Evolutionary conservation across 2,797 vertebrate species (phyloP), one percentile per base, ranked within the genome.

Genomic region (Sus cebifrons): DNA sequence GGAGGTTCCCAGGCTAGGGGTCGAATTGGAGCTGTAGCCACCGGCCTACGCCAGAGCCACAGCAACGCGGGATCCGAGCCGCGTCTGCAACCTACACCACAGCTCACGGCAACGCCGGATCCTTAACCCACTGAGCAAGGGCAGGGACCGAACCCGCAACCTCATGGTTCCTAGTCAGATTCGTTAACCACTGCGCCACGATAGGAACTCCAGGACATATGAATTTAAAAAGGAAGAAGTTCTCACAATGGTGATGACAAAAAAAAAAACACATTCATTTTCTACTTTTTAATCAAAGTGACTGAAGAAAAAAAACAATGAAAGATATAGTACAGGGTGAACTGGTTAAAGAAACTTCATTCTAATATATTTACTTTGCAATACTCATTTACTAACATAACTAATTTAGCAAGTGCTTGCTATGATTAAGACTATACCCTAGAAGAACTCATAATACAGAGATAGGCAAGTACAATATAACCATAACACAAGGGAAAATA

Each of bases 211-310:
- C 32, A 86, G 49, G 49, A 54, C 56, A 65, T n/a, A 68, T 86
- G 49, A 70, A 58, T 82, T 49, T 49, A 49, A 49, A 16, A 56
- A 93, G 95, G 79, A 93, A 86, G 6, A 86, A 74, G 16, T 1
- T 64, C 23, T 52, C 21, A 91, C 10, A 92, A 95, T 3, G 1
- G 73, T 62, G 6, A 52, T 78, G 40, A 81, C 32, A 89, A 94
- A 92, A 88, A 92, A 88, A 32, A 92, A 52, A 2, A 67, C 27
- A 67, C 27, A 91, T 78, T 90, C 10, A 40, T 77, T 62, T 91
- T 71, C n/a, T 86, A 94, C 32, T 79, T 83, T 91, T 96, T 78
- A 88, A 89, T 96, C 49, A 44, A 58, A 29, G 25, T 79, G 29
- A 9, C 56, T 88, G 11, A 89, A 89, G 40, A 32, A 52, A 86